These are phyloP conservation scores for Lasioglossum villosulum DNA, from an alignment of 2,888 invertebrate species.

Conservation along the genomic window DNA sequence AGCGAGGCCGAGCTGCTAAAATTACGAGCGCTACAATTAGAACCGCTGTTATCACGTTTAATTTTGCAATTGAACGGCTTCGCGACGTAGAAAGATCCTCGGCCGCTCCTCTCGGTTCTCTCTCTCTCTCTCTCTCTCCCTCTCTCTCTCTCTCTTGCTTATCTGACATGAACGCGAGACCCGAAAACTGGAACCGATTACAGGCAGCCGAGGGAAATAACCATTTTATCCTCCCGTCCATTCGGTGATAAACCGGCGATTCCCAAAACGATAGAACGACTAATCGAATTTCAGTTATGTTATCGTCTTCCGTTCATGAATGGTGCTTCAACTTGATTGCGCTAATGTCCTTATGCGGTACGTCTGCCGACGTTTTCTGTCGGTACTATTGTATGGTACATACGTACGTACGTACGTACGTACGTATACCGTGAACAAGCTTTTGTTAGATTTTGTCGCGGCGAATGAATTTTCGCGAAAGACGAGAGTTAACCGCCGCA, in stretches of 20 bases:
- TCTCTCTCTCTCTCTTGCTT: slow-evolving; percentile 12
- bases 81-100: slow-evolving; percentile 14
- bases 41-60: slow-evolving; percentile 47
- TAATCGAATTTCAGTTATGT: slow-evolving; percentile 76
- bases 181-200: slow-evolving; percentile 63
- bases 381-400: too few species aligned
- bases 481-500: too few species aligned
- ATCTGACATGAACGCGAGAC: slow-evolving; percentile 34
- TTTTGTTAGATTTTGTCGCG: slow-evolving; percentile 12
- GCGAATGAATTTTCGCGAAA: slow-evolving; percentile 5
- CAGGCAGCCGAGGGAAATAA: slow-evolving; percentile 63
- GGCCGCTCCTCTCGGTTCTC: not conserved
- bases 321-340: slow-evolving; percentile 34
- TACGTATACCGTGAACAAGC: slow-evolving; percentile 6
- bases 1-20: not conserved
- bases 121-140: not conserved
- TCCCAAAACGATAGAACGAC: slow-evolving; percentile 75
- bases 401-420: too few species aligned
- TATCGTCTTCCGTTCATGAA: slow-evolving; percentile 53
- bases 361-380: not conserved
- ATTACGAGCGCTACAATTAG: slow-evolving; percentile 26
- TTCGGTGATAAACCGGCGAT: slow-evolving; percentile 70
- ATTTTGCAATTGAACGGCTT: slow-evolving; percentile 34
- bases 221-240: slow-evolving; percentile 56
- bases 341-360: not conserved